Conservation (phyloP, 2,888 invertebrate genomes). For the Acleris sparsana region DNA sequence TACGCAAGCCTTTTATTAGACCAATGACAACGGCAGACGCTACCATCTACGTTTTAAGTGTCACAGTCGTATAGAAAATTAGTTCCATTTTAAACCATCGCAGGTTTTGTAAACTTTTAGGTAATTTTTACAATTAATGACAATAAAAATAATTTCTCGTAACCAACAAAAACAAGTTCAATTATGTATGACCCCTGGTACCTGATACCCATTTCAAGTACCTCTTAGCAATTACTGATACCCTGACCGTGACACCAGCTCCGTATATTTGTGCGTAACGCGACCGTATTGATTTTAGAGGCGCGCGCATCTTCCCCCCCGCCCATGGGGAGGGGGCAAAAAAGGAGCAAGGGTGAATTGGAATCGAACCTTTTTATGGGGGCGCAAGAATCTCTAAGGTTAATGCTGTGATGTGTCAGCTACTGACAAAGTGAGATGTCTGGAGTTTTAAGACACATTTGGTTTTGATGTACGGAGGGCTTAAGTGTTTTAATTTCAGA, state of each 20-base stretch:
- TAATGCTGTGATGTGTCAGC: conserved; percentile 67
- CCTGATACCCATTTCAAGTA: conserved; percentile 7
- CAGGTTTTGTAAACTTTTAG: too few relatives aligned
- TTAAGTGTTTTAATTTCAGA: background rate
- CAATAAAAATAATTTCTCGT: too few relatives aligned
- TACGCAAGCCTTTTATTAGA: too few relatives aligned
- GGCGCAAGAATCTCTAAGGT: conserved; percentile 74
- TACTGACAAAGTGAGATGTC: conserved; percentile 46
- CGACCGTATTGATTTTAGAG: conserved; percentile 79
- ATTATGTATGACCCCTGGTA: background rate
- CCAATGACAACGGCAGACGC: too few relatives aligned
- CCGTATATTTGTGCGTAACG: conserved; percentile 77
- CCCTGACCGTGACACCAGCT: conserved; percentile 69
- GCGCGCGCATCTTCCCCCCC: conserved; percentile 73
- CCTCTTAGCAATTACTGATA: conserved; percentile 43
- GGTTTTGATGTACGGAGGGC: conserved; percentile 17
- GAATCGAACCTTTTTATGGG: conserved; percentile 80
- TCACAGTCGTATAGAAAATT: too few relatives aligned
- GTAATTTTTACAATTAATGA: too few relatives aligned
- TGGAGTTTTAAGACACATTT: conserved; percentile 41
- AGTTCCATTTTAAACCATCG: too few relatives aligned
- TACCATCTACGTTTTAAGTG: too few relatives aligned
- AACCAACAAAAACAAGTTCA: background rate
- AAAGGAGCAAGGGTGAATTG: conserved; percentile 74
- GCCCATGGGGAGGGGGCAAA: conserved; percentile 49